These are phyloP conservation scores for Axea sp. DNA, from an alignment of 2,888 invertebrate genomes.

Conservation along the genomic window DNA sequence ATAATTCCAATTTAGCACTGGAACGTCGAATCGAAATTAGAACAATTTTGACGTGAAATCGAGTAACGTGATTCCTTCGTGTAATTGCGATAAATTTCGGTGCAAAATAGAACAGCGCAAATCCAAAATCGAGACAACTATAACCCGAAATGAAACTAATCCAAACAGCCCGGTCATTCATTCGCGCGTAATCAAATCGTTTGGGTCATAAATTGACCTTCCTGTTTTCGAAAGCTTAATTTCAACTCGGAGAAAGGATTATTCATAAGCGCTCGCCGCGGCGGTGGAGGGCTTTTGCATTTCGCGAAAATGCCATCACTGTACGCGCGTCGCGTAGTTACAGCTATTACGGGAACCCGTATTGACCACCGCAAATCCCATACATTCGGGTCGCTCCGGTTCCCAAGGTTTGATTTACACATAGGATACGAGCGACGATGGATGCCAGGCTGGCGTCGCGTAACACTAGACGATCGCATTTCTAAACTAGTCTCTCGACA, in stretches of 20 bases:
- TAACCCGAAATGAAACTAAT: neutral
- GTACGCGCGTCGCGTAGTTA: conserved; percentile 40
- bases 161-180: neutral
- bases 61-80: conserved; percentile 3
- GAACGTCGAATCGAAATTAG: conserved; percentile 3
- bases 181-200: neutral
- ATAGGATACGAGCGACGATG: conserved; percentile 58
- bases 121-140: neutral
- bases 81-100: conserved; percentile 15
- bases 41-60: conserved; percentile 2
- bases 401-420: conserved; percentile 62
- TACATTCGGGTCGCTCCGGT: conserved; percentile 53
- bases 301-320: conserved; percentile 50
- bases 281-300: conserved; percentile 9
- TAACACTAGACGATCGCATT: conserved; percentile 66
- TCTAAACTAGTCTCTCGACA: conserved; percentile 65
- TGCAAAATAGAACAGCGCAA: conserved; percentile 6
- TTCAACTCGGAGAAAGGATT: conserved; percentile 26
- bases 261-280: conserved; percentile 31
- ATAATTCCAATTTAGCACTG: conserved; percentile 6
- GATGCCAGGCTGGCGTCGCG: conserved; percentile 62
- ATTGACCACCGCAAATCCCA: conserved; percentile 56
- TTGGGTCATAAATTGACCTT: conserved; percentile 17
- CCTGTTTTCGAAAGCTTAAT: conserved; percentile 8
- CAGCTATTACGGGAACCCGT: conserved; percentile 52